Evolutionary conservation across 2,888 invertebrate species (phyloP).

Genomic region (Thereva unica): DNA sequence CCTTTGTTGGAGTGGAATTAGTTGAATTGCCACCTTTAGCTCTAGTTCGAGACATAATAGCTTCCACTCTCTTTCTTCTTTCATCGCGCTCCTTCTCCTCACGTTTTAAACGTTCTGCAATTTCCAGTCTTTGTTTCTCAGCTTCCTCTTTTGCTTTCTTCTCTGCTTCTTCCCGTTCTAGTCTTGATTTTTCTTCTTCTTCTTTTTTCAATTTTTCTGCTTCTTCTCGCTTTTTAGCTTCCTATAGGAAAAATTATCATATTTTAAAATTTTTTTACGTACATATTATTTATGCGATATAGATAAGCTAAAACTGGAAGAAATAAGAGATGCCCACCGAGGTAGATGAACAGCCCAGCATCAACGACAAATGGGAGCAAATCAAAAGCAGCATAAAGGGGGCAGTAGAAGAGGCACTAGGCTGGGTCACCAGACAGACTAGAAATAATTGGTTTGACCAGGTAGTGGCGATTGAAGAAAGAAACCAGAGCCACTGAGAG

Average conservation of each 20-base stretch:
- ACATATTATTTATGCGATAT: background rate
- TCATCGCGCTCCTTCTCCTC: slow-evolving; percentile 90
- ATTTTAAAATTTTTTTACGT: slow-evolving; percentile 1
- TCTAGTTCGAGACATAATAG: slow-evolving; percentile 90
- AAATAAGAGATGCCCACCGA: too few species aligned
- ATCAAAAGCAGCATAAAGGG: too few species aligned
- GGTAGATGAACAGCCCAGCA: too few species aligned
- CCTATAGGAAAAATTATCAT: slow-evolving; percentile 56
- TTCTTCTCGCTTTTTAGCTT: slow-evolving; percentile 75
- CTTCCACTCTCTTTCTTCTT: slow-evolving; percentile 87
- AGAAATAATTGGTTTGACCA: too few species aligned
- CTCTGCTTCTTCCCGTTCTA: slow-evolving; percentile 77
- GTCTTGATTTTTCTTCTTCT: slow-evolving; percentile 66
- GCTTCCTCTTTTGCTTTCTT: slow-evolving; percentile 82
- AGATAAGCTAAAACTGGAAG: too few species aligned
- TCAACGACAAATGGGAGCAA: too few species aligned
- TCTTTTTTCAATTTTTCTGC: slow-evolving; percentile 75
- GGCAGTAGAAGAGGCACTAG: too few species aligned
- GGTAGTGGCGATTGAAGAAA: too few species aligned
- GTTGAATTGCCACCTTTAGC: slow-evolving; percentile 46
- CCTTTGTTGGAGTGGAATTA: slow-evolving; percentile 55
- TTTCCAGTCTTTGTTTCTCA: slow-evolving; percentile 79
- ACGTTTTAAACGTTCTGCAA: slow-evolving; percentile 77
- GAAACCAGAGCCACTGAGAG: too few species aligned
- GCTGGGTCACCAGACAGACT: too few species aligned